phyloP scores from a whole-genome alignment of 1,140 invertebrate species.

The Adelges cooleyi region DNA sequence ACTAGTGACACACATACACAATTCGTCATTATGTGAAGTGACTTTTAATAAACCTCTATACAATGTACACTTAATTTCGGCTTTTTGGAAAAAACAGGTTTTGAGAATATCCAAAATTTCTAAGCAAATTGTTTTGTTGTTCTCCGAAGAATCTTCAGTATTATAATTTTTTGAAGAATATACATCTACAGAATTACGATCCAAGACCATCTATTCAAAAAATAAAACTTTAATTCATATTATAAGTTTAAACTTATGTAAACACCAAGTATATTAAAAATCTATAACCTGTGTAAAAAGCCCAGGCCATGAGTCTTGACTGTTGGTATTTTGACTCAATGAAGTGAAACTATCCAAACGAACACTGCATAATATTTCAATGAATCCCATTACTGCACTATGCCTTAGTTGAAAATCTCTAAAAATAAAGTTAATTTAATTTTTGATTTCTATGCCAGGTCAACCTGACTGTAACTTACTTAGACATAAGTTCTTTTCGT shows the following conservation, averaged over 20 bases:
- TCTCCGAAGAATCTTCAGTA: constrained; percentile 4
- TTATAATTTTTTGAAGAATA: background rate
- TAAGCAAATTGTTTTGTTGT: constrained; percentile 16
- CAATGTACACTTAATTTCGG: constrained; percentile 3
- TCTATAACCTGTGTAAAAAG: constrained; percentile 21
- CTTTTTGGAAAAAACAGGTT: constrained; percentile 24
- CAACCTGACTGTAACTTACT: background rate
- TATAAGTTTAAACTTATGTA: too few species aligned
- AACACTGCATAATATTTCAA: constrained; percentile 22
- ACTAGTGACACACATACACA: background rate
- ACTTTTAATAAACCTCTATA: constrained; percentile 16
- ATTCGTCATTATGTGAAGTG: background rate
- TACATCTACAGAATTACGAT: constrained; percentile 17
- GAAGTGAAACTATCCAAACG: background rate
- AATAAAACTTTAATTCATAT: background rate
- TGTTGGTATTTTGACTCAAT: constrained; percentile 5
- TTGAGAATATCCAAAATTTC: constrained; percentile 22
- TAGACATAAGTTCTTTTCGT: constrained; percentile 16
- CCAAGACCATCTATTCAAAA: constrained; percentile 2
- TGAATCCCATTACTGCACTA: constrained; percentile 2
- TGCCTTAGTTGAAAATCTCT: constrained; percentile 1
- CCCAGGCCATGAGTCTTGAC: constrained; percentile 16
- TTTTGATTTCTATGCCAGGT: too few species aligned
- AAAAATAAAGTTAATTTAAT: too few species aligned
- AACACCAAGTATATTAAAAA: too few species aligned